These are phyloP conservation scores for Acanthosepion esculentum DNA, from an alignment of 2,888 invertebrate species.

Conservation along the genomic window DNA sequence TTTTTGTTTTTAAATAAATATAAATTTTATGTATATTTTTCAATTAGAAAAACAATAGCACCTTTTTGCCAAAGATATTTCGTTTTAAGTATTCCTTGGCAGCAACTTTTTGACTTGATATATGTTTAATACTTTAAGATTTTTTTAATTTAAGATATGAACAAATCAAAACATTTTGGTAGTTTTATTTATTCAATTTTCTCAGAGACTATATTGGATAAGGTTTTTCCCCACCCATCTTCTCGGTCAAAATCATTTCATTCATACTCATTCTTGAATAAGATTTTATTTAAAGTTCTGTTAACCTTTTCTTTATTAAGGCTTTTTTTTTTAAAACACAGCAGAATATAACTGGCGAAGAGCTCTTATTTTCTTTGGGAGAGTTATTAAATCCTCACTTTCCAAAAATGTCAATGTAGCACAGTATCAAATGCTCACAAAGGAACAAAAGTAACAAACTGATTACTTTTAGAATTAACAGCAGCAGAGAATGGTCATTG, in stretches of 20 bases:
- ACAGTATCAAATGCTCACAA: background rate
- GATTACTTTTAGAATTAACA: background rate
- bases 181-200: background rate
- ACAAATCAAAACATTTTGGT: background rate
- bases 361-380: background rate
- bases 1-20: background rate
- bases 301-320: background rate
- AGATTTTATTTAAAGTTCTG: background rate
- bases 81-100: background rate
- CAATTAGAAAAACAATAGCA: constrained; percentile 20
- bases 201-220: background rate
- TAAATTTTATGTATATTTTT: background rate
- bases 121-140: background rate
- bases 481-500: background rate
- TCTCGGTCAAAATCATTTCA: background rate
- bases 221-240: background rate
- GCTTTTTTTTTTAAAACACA: background rate
- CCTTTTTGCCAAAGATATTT: background rate
- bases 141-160: background rate
- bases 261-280: background rate
- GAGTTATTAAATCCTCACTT: background rate
- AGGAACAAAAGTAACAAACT: background rate
- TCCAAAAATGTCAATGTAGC: background rate
- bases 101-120: background rate
- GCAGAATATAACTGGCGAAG: background rate